phyloP scores from a whole-genome alignment of 2,113 vertebrate species.

The Balaenoptera acutorostrata region DNA sequence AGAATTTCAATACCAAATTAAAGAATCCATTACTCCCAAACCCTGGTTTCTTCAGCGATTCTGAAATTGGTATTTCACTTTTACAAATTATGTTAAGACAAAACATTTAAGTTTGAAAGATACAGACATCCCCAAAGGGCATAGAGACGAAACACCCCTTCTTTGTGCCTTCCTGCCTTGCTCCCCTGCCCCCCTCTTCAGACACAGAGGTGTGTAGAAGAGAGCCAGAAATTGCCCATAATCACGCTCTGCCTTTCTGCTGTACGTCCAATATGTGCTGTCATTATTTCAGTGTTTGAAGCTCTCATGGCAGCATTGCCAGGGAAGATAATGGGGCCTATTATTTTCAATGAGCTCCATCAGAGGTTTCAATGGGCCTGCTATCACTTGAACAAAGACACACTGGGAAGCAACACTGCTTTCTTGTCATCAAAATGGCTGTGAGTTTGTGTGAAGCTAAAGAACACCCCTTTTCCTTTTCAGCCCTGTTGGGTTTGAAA shows the following conservation, averaged over 20 bases:
- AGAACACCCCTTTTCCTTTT: slow-evolving; percentile 48
- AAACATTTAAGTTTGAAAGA: slow-evolving; percentile 29
- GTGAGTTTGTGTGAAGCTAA: slow-evolving; percentile 63
- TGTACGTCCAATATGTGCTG: slow-evolving; percentile 61
- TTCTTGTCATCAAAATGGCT: slow-evolving; percentile 73
- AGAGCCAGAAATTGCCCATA: slow-evolving; percentile 68
- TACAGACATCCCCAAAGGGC: not conserved
- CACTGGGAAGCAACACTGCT: slow-evolving; percentile 63
- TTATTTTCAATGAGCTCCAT: slow-evolving; percentile 77
- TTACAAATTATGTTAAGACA: slow-evolving; percentile 42
- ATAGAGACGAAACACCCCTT: not conserved
- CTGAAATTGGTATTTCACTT: slow-evolving; percentile 46
- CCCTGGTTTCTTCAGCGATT: not conserved
- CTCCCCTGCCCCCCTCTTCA: not conserved
- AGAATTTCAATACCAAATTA: slow-evolving; percentile 17
- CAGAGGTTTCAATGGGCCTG: slow-evolving; percentile 71
- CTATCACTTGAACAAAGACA: slow-evolving; percentile 73
- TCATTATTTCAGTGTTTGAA: slow-evolving; percentile 74
- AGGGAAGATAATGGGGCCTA: slow-evolving; percentile 75
- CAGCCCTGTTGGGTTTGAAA: slow-evolving; percentile 46
- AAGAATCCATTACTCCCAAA: not conserved
- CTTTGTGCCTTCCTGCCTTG: not conserved
- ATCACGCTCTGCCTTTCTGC: slow-evolving; percentile 65
- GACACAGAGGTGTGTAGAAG: not conserved
- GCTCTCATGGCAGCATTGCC: slow-evolving; percentile 65